phyloP scores from a whole-genome alignment of 2,797 vertebrate genomes.

The Xenentodon cancila region DNA sequence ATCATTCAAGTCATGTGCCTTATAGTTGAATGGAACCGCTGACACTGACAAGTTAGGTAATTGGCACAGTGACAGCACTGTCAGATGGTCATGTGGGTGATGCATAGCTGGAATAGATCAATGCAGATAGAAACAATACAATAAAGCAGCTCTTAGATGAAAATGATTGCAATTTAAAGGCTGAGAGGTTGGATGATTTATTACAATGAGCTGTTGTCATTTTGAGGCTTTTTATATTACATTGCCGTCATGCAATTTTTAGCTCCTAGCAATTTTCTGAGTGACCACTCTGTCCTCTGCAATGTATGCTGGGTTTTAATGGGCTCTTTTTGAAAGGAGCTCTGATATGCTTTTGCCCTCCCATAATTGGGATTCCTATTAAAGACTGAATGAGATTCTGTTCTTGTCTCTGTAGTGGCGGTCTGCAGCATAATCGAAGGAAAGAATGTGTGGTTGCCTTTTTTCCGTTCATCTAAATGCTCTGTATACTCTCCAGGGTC shows the following conservation, averaged over 20 bases:
- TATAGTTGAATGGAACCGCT: slow-evolving; percentile 66
- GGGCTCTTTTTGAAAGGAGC: slow-evolving; percentile 41
- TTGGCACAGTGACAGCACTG: slow-evolving; percentile 64
- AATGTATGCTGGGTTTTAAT: slow-evolving; percentile 53
- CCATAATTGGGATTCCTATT: slow-evolving; percentile 52
- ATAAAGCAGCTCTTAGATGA: slow-evolving; percentile 65
- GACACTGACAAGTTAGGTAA: slow-evolving; percentile 69
- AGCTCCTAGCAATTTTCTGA: slow-evolving; percentile 58
- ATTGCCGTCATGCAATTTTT: slow-evolving; percentile 58
- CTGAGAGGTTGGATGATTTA: slow-evolving; percentile 67
- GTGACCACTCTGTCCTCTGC: slow-evolving; percentile 50
- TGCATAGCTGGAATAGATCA: slow-evolving; percentile 63
- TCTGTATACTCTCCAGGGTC: slow-evolving; percentile 81
- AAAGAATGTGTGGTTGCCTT: slow-evolving; percentile 6
- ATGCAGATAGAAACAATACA: slow-evolving; percentile 61
- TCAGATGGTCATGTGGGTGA: slow-evolving; percentile 68
- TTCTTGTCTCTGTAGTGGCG: slow-evolving; percentile 22
- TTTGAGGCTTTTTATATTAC: slow-evolving; percentile 52
- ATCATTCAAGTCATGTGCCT: slow-evolving; percentile 57
- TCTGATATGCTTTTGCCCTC: slow-evolving; percentile 44
- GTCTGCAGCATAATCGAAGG: slow-evolving; percentile 22
- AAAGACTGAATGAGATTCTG: slow-evolving; percentile 46
- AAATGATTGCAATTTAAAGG: slow-evolving; percentile 68
- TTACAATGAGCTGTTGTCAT: slow-evolving; percentile 66
- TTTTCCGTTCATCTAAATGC: slow-evolving; percentile 18